Percentiles rank a stretch among this genome's conserved stretches.
Evolutionary conservation across 2,113 vertebrate genomes (phyloP).

Genomic region (Lepidothrix coronata): DNA sequence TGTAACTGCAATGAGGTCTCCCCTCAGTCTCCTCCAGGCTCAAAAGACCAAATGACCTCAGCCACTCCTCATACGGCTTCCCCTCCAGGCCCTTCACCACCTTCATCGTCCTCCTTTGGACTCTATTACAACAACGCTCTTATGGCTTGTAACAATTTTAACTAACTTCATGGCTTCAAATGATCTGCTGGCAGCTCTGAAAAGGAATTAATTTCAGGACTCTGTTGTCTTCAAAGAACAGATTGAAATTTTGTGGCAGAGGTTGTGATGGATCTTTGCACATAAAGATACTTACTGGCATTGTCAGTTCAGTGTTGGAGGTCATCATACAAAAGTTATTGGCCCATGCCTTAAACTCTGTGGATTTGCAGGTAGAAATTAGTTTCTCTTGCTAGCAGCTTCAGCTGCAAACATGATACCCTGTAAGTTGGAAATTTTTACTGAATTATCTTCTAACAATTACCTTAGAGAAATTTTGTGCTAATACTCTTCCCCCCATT

Average conservation of each 20-base stretch:
- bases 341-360: background rate
- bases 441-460: too few relatives aligned
- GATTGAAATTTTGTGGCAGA: background rate
- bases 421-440: too few relatives aligned
- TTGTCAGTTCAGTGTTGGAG: background rate
- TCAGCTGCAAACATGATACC: background rate
- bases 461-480: too few relatives aligned
- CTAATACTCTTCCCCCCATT: too few relatives aligned
- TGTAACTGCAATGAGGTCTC: background rate
- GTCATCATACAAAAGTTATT: background rate
- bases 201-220: background rate
- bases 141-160: background rate
- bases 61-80: background rate
- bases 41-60: background rate
- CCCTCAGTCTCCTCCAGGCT: background rate
- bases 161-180: background rate
- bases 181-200: background rate
- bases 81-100: background rate
- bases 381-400: background rate
- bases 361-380: background rate
- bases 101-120: background rate
- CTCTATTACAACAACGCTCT: background rate
- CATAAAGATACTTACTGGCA: background rate
- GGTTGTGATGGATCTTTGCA: background rate
- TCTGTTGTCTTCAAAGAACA: background rate